phyloP scores from a whole-genome alignment of 2,113 vertebrate genomes.

The Oenanthe oenanthe region DNA sequence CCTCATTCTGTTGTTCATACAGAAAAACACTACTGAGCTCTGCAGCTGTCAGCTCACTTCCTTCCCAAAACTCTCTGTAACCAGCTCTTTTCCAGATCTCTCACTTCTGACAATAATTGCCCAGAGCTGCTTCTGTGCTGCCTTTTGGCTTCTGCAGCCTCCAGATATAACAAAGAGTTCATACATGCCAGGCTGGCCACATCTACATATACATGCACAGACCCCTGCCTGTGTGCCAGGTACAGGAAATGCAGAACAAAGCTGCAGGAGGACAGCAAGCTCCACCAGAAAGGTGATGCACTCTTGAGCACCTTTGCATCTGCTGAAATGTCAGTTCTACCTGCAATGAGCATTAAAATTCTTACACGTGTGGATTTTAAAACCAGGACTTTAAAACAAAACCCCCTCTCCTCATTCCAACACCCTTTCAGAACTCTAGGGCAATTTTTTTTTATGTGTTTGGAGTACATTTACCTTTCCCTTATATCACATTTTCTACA shows the following conservation, averaged over 20 bases:
- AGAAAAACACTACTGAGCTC: background rate
- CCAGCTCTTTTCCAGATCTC: background rate
- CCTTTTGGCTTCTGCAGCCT: background rate
- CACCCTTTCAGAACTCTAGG: background rate
- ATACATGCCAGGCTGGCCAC: background rate
- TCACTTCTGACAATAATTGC: background rate
- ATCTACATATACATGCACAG: background rate
- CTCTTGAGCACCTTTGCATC: background rate
- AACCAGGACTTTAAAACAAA: conserved; percentile 21
- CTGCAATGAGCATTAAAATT: background rate
- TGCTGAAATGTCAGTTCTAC: background rate
- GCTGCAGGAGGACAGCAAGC: background rate
- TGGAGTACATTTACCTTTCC: background rate
- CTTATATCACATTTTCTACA: background rate
- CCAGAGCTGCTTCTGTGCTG: background rate
- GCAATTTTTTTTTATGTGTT: background rate
- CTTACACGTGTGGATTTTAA: background rate
- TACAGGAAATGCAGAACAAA: background rate
- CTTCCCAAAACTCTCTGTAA: background rate
- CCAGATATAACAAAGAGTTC: background rate
- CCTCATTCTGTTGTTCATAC: background rate
- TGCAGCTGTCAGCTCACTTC: background rate
- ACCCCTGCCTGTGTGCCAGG: background rate
- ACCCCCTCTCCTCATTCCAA: background rate
- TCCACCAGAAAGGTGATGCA: background rate